These are phyloP conservation scores for Galeruca laticollis DNA, from an alignment of 2,888 invertebrate species.

Conservation along the genomic window DNA sequence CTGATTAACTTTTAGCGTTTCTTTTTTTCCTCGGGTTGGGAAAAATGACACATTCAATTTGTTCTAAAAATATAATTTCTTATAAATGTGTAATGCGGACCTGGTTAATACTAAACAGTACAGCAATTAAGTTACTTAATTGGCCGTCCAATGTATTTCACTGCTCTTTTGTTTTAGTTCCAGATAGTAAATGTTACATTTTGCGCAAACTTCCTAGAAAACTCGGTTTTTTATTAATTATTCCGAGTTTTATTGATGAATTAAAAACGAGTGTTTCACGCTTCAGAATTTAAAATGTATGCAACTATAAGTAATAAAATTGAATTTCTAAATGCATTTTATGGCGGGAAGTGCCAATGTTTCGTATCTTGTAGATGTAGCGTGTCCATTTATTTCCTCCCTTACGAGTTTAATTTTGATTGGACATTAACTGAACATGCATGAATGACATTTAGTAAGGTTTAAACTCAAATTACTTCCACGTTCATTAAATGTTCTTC, in stretches of 20 bases:
- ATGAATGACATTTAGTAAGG: no score
- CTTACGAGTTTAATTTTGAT: no score
- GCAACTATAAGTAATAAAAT: conserved; percentile 17
- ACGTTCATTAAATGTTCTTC: no score
- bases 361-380: not conserved
- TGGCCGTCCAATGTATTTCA: conserved; percentile 41
- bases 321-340: conserved; percentile 21
- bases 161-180: conserved; percentile 39
- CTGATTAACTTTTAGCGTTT: no score
- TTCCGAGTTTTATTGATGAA: conserved; percentile 25
- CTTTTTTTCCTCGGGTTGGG: no score
- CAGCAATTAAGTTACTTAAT: conserved; percentile 45
- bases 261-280: conserved; percentile 19
- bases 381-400: not conserved
- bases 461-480: no score
- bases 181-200: conserved; percentile 39
- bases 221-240: conserved; percentile 34
- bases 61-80: not conserved
- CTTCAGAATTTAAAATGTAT: conserved; percentile 21
- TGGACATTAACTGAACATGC: no score
- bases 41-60: not conserved
- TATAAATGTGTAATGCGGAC: not conserved
- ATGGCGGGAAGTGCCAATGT: not conserved
- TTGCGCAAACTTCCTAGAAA: conserved; percentile 50
- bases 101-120: conserved; percentile 28